Evolutionary conservation across 2,888 invertebrate species (phyloP).

Genomic region (Morpho helenor): DNA sequence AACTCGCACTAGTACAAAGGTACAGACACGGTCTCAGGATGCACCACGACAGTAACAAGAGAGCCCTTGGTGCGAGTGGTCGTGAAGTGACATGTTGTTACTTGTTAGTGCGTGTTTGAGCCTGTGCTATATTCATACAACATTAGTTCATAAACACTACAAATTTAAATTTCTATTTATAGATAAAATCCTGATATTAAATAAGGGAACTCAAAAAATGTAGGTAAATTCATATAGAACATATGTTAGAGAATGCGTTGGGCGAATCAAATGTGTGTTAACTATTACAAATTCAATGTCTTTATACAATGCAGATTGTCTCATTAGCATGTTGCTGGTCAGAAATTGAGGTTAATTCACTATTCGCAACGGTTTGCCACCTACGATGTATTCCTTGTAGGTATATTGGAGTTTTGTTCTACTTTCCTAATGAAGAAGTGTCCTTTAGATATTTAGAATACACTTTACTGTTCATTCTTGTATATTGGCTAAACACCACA

Average conservation of each 20-base stretch:
- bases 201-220: not conserved
- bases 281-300: conserved; percentile 11
- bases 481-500: no score
- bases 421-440: conserved; percentile 18
- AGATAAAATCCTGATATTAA: not conserved
- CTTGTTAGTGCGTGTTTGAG: no score
- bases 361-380: conserved; percentile 42
- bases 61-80: no score
- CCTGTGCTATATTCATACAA: no score
- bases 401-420: conserved; percentile 11
- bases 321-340: conserved; percentile 25
- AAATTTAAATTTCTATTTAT: no score
- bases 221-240: conserved; percentile 8
- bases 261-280: conserved; percentile 7
- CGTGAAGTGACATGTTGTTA: no score
- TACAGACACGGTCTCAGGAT: no score
- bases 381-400: conserved; percentile 43
- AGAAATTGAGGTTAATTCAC: conserved; percentile 54
- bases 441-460: conserved; percentile 3
- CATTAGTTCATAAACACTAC: no score
- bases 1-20: no score
- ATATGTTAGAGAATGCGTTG: not conserved
- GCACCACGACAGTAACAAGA: no score
- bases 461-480: no score
- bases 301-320: conserved; percentile 10